phyloP scores from a whole-genome alignment of 1,140 invertebrate species.

The Diprion similis region DNA sequence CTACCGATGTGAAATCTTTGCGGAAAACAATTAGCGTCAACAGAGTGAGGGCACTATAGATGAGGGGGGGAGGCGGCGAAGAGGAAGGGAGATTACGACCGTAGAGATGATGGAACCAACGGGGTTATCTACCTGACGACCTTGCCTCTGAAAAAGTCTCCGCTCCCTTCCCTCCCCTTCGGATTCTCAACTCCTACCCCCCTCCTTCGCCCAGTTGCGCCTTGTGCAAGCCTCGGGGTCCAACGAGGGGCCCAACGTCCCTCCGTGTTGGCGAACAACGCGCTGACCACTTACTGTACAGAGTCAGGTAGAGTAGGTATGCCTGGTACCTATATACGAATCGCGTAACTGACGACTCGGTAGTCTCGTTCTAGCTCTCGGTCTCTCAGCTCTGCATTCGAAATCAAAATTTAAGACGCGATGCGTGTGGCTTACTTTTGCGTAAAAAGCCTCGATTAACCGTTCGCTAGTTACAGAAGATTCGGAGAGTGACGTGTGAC shows the following conservation, averaged over 20 bases:
- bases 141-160: constrained; percentile 46
- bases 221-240: constrained; percentile 4
- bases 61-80: no score
- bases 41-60: no score
- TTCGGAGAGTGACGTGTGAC: not conserved
- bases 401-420: not conserved
- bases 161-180: constrained; percentile 18
- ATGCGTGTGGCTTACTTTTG: not conserved
- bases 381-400: not conserved
- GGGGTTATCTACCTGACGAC: constrained; percentile 50
- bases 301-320: not conserved
- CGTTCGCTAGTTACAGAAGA: no score
- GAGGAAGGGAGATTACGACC: no score
- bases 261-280: not conserved
- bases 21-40: not conserved
- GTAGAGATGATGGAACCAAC: constrained; percentile 29
- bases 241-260: not conserved
- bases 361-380: constrained; percentile 2
- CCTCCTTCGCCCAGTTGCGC: not conserved
- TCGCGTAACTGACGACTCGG: not conserved
- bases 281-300: not conserved
- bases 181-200: constrained; percentile 6
- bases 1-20: not conserved
- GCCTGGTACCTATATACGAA: not conserved
- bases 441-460: no score